Evolutionary conservation across 2,113 vertebrate genomes (phyloP).

Genomic region (Mus musculus): DNA sequence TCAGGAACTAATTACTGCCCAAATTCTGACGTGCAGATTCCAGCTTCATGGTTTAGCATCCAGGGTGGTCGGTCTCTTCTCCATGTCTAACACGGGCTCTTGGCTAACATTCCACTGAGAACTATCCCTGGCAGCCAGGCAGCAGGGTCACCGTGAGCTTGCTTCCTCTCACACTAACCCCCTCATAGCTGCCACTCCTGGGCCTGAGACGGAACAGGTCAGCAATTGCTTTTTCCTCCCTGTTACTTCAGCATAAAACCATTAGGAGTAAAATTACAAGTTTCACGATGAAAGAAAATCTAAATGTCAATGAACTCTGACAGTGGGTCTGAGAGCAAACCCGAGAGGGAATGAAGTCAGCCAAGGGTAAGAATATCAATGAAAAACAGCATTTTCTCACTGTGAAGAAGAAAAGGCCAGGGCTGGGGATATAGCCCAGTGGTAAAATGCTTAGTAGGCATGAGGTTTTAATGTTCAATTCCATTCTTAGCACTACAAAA

Average conservation of each 20-base stretch:
- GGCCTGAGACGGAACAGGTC: not conserved
- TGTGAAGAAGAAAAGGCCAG: not conserved
- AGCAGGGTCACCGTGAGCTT: rapidly evolving
- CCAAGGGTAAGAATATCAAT: not conserved
- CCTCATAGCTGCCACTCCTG: not conserved
- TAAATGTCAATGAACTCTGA: not conserved
- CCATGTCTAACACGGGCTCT: not conserved
- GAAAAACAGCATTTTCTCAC: not conserved
- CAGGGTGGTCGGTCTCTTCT: not conserved
- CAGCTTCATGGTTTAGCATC: not conserved
- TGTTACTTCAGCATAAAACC: not conserved
- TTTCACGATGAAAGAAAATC: not conserved
- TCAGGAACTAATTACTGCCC: not conserved
- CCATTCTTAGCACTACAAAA: not conserved
- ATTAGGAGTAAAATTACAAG: slow-evolving; percentile 16
- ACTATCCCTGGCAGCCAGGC: not conserved
- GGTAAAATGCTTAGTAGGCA: not conserved
- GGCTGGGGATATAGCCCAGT: not conserved
- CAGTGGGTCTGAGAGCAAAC: not conserved
- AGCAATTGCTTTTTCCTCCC: not conserved
- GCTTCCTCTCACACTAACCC: not conserved
- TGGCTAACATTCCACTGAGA: not conserved
- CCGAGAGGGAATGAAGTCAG: not conserved
- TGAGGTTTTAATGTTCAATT: not conserved
- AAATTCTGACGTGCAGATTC: not conserved